A percentile compares a stretch with the other conserved stretches of the same genome.
These are phyloP conservation scores for Acomys russatus DNA, from an alignment of 2,797 vertebrate genomes.

Conservation along the genomic window DNA sequence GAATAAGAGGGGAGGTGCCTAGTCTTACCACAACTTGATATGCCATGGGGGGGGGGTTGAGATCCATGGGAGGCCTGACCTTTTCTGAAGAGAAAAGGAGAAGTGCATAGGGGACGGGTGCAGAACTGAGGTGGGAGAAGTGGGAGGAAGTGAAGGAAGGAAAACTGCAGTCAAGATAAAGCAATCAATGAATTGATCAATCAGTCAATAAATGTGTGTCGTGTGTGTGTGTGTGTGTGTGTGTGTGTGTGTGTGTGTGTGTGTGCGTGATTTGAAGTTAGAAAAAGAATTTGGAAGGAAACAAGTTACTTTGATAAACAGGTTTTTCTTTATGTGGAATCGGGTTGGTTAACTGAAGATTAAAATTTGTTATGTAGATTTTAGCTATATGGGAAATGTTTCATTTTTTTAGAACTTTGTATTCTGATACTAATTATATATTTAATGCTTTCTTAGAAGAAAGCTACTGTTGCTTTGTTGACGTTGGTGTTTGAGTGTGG, in stretches of 20 bases:
- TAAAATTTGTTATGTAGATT: background rate
- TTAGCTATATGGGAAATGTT: constrained; percentile 5
- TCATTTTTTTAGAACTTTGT: constrained; percentile 20
- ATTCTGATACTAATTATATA: constrained; percentile 19
- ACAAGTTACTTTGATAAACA: background rate
- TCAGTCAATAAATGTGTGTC: too few species aligned
- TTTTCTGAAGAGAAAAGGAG: background rate
- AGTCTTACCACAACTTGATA: background rate
- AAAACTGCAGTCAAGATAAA: background rate
- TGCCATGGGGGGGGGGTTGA: background rate
- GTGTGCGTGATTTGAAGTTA: background rate
- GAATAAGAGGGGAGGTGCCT: background rate
- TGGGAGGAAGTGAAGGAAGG: background rate
- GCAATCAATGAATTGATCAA: too few species aligned
- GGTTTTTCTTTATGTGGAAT: background rate
- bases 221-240: too few species aligned
- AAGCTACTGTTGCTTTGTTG: background rate
- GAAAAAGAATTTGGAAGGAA: background rate
- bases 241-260: too few species aligned
- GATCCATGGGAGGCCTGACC: background rate
- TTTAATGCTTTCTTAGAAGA: background rate
- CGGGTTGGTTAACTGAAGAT: background rate
- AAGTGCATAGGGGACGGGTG: background rate
- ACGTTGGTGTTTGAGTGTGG: background rate
- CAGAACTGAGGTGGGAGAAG: too few species aligned